Evolutionary conservation across 2,888 invertebrate genomes (phyloP), one percentile per base, ranked within the genome.

Genomic region (Eurytoma adleriae): DNA sequence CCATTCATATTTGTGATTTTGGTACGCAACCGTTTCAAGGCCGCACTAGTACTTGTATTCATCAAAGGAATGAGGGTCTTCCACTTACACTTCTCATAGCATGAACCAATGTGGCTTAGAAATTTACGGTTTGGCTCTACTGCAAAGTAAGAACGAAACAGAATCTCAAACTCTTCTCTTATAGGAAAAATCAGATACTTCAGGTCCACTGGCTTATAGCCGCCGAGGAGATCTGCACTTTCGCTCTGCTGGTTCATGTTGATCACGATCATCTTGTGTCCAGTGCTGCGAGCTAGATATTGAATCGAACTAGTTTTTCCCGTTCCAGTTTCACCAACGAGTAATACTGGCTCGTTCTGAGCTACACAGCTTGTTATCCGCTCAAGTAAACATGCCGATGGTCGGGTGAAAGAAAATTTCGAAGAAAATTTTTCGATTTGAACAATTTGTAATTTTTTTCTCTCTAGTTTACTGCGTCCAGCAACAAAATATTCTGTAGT

Each of bases 161-260:
- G 90, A 4, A 93, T 89, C 88, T 98, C 96, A 89, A 98, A 99
- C 86, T 97, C 96, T 56, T 94, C 93, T 86, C 94, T 94, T 61
- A 99, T 92, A 0, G 98, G 98, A 69, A 93, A 92, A 40, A 99
- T 93, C 0, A 98, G 93, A 86, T 95, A 95, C 87, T 95, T 96
- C 14, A 98, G 90, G 89, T 99, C 98, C 0, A 99, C 97, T 0
- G 99, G 99, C 91, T 99, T 99, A 89, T 96, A 97, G 83, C 99
- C 99, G 78, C 99, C 99, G 0, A 99, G 93, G 57, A 99, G 93
- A 92, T 99, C 99, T 0, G 97, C 95, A 12, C 97, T 97, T 91
- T 99, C 99, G 66, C 98, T 99, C 89, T 99, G 99, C 88, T 99
- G 99, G 89, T 99, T 99, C 97, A 99, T 97, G 89, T 99, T 99